Conservation (phyloP, 1,140 invertebrate genomes). For the Monomorium pharaonis region DNA sequence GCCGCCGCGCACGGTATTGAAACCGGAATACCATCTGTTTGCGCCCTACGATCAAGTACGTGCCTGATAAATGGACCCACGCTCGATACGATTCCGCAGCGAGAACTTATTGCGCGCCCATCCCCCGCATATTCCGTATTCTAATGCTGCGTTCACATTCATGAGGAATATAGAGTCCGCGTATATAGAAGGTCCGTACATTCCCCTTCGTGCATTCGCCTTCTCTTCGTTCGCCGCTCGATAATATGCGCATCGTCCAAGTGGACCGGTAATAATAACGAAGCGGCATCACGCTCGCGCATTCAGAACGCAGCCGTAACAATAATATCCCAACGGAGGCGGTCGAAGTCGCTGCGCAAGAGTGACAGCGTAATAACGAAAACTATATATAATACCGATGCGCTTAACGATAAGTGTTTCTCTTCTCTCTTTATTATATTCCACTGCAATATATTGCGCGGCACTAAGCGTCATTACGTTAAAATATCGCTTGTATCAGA, state of each 20-base stretch:
- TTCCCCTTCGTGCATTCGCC: background rate
- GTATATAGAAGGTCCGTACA: background rate
- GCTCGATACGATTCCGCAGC: constrained; percentile 43
- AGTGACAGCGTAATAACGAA: constrained; percentile 9
- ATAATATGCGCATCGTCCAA: constrained; percentile 9
- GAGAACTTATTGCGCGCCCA: constrained; percentile 32
- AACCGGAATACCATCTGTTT: constrained; percentile 55
- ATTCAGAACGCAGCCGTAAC: constrained; percentile 15
- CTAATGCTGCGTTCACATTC: constrained; percentile 33
- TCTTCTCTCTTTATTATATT: background rate
- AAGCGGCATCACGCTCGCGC: constrained; percentile 10
- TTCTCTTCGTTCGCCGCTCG: background rate
- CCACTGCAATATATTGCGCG: too few species aligned
- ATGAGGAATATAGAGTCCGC: background rate
- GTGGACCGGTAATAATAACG: constrained; percentile 19
- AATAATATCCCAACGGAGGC: background rate
- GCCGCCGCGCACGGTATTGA: background rate
- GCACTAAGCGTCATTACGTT: background rate
- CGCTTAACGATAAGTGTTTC: background rate
- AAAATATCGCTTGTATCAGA: constrained; percentile 10
- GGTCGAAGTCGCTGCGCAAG: background rate
- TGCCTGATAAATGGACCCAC: constrained; percentile 46
- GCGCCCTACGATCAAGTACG: constrained; percentile 44
- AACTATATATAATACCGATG: constrained; percentile 2
- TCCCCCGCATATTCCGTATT: constrained; percentile 25